Evolutionary conservation across 1,140 invertebrate genomes (phyloP).

Genomic region (Drosophila orosa): DNA sequence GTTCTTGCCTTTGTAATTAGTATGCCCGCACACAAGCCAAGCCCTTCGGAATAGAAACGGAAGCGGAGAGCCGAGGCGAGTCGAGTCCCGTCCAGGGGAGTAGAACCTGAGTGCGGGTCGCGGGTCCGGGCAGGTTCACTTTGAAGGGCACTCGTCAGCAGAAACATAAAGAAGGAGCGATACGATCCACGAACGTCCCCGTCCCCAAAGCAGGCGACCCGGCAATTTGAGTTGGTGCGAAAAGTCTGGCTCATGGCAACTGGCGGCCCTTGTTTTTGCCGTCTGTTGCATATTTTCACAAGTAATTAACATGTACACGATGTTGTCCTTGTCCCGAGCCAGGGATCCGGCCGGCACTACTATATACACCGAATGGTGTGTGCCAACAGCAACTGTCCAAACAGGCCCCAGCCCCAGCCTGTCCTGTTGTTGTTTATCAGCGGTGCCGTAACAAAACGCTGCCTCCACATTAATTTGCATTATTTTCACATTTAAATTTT

Average conservation of each 20-base stretch:
- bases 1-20: constrained; percentile 66
- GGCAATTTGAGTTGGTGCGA: constrained; percentile 72
- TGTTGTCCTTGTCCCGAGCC: constrained; percentile 67
- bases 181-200: constrained; percentile 10
- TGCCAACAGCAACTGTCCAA: constrained; percentile 68
- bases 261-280: constrained; percentile 45
- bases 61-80: constrained; percentile 6
- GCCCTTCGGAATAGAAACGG: constrained; percentile 23
- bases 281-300: constrained; percentile 82
- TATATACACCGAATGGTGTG: constrained; percentile 7
- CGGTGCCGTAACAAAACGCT: constrained; percentile 66
- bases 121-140: constrained; percentile 61
- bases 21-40: constrained; percentile 69
- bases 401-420: constrained; percentile 46
- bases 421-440: constrained; percentile 63
- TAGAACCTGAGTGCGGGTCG: background rate
- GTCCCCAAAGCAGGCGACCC: constrained; percentile 22
- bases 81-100: background rate
- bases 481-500: constrained; percentile 79
- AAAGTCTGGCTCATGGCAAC: constrained; percentile 73
- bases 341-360: constrained; percentile 20
- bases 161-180: constrained; percentile 49
- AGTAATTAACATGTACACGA: constrained; percentile 81
- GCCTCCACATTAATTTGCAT: constrained; percentile 77
- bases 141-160: constrained; percentile 62